Base-by-base conservation (phyloP, 2,113 vertebrate species). In the Danio rerio region DNA sequence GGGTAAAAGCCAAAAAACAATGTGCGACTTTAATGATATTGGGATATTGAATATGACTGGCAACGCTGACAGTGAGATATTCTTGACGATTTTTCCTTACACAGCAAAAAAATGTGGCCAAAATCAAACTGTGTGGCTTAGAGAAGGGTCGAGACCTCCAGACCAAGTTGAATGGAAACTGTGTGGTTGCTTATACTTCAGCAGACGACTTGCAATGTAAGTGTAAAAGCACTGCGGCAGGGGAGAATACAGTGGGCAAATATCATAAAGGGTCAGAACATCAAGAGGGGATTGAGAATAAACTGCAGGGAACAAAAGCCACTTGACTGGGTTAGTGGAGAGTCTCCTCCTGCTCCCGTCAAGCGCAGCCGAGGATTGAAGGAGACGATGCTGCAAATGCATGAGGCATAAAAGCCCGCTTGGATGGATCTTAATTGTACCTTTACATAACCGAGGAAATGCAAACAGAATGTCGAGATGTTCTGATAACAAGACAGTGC, bases 271-370 rank as follows among this genome's bases (percentile, higher is more conserved):
- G 40, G 61, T 66, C 53, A 81, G 4, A 73, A 65, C 43, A 81
- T 75, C 62, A 65, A 58, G 63, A 83, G 71, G 5, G 66, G 45
- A 71, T 81, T 81, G 49, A 72, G 42, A 49, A 9, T 12, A 77
- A 43, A 74, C 74, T 63, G 78, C 80, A 31, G 18, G 49, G 70
- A 53, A 78, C 72, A 78, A 47, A n/a, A 74, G 21, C 66, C 18
- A 40, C 56, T 66, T 78, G 6, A 82, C 42, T 56, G 50, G 45
- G 69, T 62, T 71, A 18, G 45, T 43, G 3, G 20, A 62, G 58
- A 63, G 59, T 52, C 6, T 7, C 74, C 16, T 40, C 13, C 49
- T n/a, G 31, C 15, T 47, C 69, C 68, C 70, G 42, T 18, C 65
- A 16, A 70, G 47, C 5, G 0, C 52, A 42, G 43, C 55, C 18